Evolutionary conservation across 2,113 vertebrate genomes (phyloP), one percentile per base, ranked within the genome.

Genomic region (Pitta sordida): DNA sequence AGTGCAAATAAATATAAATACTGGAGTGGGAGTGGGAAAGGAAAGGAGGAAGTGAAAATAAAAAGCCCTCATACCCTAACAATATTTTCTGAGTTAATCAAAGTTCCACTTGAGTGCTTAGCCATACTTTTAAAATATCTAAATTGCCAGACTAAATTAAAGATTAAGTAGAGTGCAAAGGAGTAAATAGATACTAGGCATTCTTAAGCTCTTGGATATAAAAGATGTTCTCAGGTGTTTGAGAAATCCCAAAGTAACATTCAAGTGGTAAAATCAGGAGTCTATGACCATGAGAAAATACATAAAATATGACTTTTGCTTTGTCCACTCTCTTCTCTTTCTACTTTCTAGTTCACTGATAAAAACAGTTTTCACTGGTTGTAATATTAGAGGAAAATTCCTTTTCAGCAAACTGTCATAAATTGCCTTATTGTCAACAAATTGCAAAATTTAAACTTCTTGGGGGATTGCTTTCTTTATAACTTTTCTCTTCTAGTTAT

Each of bases 61-160:
- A 30, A 71, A 69, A 39, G 23, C 3, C 3, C 2, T 18, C 9
- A 24, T 8, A 56, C 1, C 0, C 4, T 36, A 62, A 9, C 18
- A 76, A 56, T 80, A 60, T 90, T 88, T 79, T 55, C 44, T 34
- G 6, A 79, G 8, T 13, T 62, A 53, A 56, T 58, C 4, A 86
- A 60, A 62, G 23, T 89, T 89, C 37, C 14, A 6, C 2, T 65
- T 29, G 56, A 48, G 16, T 49, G 44, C 9, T 46, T 16, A 70
- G 85, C 37, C 8, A 44, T 27, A 23, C 13, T 79, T 87, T 46
- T 15, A 22, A 95, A 53, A n/a, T 41, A 6, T 15, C 8, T 81
- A 32, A 75, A 63, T 58, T 58, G 8, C 5, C 8, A 30, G 7
- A 22, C 6, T 41, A 39, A 64, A 13, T 74, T 62, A 24, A 64